Percentiles rank a stretch among this genome's conserved stretches.
These are phyloP conservation scores for Cephus spinipes DNA, from an alignment of 2,888 invertebrate species.

Conservation along the genomic window DNA sequence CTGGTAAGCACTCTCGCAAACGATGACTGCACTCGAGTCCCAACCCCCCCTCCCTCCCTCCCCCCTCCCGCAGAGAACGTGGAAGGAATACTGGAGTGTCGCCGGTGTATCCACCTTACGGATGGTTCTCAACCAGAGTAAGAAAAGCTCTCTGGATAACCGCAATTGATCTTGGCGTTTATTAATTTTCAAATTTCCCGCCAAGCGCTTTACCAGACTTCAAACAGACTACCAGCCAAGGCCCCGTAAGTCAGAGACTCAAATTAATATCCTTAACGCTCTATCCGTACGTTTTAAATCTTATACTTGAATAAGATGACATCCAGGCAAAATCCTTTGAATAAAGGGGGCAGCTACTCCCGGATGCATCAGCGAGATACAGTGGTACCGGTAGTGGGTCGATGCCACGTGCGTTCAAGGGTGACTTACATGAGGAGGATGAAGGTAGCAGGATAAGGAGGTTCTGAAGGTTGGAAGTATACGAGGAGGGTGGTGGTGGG, in stretches of 20 bases:
- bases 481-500: constrained; percentile 18
- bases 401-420: neutral
- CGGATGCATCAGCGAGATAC: neutral
- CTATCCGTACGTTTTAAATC: neutral
- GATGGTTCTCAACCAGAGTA: constrained; percentile 44
- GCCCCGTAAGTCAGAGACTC: neutral
- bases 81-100: constrained; percentile 57
- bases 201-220: neutral
- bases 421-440: neutral
- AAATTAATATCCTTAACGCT: neutral
- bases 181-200: neutral
- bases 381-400: neutral
- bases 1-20: constrained; percentile 56
- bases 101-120: constrained; percentile 52
- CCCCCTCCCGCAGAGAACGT: constrained; percentile 42
- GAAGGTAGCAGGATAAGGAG: neutral
- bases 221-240: neutral
- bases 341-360: neutral
- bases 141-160: neutral
- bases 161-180: neutral
- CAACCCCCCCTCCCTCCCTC: constrained; percentile 41
- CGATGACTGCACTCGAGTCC: constrained; percentile 60
- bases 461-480: constrained; percentile 9
- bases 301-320: neutral
- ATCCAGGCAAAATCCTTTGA: neutral